Evolutionary conservation across 2,888 invertebrate species (phyloP), one percentile per base, ranked within the genome.

Genomic region (Tanytarsus gracilentus): DNA sequence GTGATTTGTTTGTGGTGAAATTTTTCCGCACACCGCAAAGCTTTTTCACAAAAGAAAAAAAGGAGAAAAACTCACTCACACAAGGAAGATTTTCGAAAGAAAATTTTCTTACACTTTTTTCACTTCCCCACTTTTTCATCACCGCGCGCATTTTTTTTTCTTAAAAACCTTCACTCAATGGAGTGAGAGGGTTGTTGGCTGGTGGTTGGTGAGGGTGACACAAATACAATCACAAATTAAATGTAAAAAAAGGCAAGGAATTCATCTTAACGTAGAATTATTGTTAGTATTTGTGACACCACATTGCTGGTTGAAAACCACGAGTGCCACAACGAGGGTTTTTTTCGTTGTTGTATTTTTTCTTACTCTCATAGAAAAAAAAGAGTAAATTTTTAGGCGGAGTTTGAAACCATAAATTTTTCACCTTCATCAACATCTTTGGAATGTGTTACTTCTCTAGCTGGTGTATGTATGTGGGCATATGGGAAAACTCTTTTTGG

Each of bases 371-470:
- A 1, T 2, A 44, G 21, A 44, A 4, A 49, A 49, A 25, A 49
- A 49, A 49, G 30, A 30, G 11, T 6, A 30, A 49, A 27, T 14
- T 25, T 26, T n/a, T 26, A 27, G 27, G 27, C 25, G 49, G 27
- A 49, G 27, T 26, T 26, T 56, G 40, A 56, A 56, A 40, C 27
- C 55, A 56, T 56, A 56, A 56, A 56, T 56, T 56, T 56, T 40
- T n/a, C 39, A 56, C 55, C 40, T 23, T 27, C 3, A 8, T 52
- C 16, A 16, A 18, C 30, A 29, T 30, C 18, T 5, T 36, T 11
- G n/a, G 36, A 53, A 18, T 21, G 30, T 29, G 8, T 29, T 33
- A 51, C 30, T 7, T 5, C 29, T 49, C 14, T 30, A 5, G 11
- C 11, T 23, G 11, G 53, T 36, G 8, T 52, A 21, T 52, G 16